Evolutionary conservation across 2,113 vertebrate species (phyloP), one percentile per base, ranked within the genome.

Genomic region (Lucifuga dentata): DNA sequence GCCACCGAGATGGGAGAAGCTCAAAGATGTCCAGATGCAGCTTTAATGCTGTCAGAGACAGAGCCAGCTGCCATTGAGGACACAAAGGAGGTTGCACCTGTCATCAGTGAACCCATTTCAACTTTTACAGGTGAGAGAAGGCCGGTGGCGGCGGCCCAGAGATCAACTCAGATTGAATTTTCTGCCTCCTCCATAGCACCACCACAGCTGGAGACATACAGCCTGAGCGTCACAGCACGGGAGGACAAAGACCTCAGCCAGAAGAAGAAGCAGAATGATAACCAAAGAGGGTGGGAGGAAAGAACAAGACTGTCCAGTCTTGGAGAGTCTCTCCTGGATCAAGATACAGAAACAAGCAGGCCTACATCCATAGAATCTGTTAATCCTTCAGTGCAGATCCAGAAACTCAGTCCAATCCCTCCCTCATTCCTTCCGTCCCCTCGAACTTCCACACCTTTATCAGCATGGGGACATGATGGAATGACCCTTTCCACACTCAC

Each of bases 391-490:
- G n/a, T 11, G 9, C 15, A 9, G 63, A 26, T 48, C 2, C 64
- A 76, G 26, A 81, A 38, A 49, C 39, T 23, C 11, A 78, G 17
- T 33, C 16, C 73, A 49, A 46, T 61, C 20, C 71, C 68, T 20
- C 32, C 40, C 2, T 33, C 41, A 0, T 45, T 46, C 26, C 55
- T 73, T 2, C 16, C 24, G 49, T 51, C 72, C 16, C 43, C 73
- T 40, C 82, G 7, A n/a, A 67, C 71, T n/a, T 66, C 65, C 32
- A 78, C 72, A 2, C 41, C 33, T 53, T 5, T 80, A 35, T 49
- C 74, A n/a, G 23, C 48, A 11, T 87, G 82, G 87, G 52, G 76
- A 24, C 70, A 59, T 0, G 81, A 88, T 29, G 81, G 72, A 51
- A 71, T 67, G 3, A 63, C 82, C 1, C 33, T 33, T 2, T 67